Evolutionary conservation across 2,888 invertebrate genomes (phyloP), one percentile per base, ranked within the genome.

Genomic region (Dermolepida albohirtum): DNA sequence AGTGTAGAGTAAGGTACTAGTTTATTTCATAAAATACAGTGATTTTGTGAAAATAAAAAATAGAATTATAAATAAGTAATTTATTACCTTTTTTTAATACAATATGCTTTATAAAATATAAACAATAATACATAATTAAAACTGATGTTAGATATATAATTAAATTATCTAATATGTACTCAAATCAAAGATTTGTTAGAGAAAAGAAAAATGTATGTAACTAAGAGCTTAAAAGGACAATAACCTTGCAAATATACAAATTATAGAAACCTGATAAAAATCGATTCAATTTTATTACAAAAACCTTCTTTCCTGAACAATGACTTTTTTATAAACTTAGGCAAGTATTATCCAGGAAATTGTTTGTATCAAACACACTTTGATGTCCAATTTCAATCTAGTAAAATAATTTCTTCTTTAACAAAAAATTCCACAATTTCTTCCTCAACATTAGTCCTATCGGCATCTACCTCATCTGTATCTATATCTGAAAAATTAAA

Each of bases 341-440:
- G 34, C 6, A 22, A 57, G 12, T 57, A 47, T 41, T 47, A 47
- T 47, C 14, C 59, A 59, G 59, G 59, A 59, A 54, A 59, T 59
- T 14, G 11, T 47, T 47, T 34, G 34, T 34, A 34, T 34, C 12
- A 44, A 57, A 12, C 34, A 50, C 51, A 40, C 40, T 51, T 64
- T 52, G 34, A 52, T 49, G 34, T 34, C 44, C 59, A 47, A 47
- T 62, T 39, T 67, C 72, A 93, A 87, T 94, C 94, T 81, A 94
- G 86, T 76, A 90, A 84, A 16, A 90, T 92, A 79, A 89, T 89
- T 89, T 97, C 97, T 87, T 97, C 96, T 88, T 97, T 97, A 82
- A 97, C 90, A 88, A 98, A 94, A 92, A 97, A 97, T 91, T 98
- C 97, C 79, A 98, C 92, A 80, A 93, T 88, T 87, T 98, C 97